Evolutionary conservation across 2,113 vertebrate genomes (phyloP).

Genomic region (Apodemus speciosus): DNA sequence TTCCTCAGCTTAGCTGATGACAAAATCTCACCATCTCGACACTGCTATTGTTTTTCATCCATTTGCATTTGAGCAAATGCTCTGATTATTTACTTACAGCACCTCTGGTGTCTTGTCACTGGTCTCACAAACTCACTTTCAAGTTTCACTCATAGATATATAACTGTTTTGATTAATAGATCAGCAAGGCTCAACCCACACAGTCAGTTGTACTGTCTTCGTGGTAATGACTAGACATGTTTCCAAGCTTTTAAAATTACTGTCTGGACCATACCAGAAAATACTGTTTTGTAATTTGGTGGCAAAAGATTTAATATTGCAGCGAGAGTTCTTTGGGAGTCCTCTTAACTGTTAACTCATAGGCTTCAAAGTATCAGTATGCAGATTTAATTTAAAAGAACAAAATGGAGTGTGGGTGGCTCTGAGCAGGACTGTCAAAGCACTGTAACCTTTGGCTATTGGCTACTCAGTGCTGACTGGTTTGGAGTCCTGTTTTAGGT

Average conservation of each 20-base stretch:
- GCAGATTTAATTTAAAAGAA: slow-evolving; percentile 2
- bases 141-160: background rate
- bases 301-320: background rate
- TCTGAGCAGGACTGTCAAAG: background rate
- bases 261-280: background rate
- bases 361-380: slow-evolving; percentile 4
- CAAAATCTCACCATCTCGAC: slow-evolving; percentile 3
- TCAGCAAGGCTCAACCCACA: background rate
- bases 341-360: slow-evolving; percentile 6
- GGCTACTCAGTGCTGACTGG: background rate
- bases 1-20: background rate
- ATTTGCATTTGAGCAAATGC: slow-evolving; percentile 39
- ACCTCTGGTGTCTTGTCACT: background rate
- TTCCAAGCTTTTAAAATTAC: slow-evolving; percentile 5
- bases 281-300: slow-evolving; percentile 13
- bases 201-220: background rate
- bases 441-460: background rate
- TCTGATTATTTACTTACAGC: slow-evolving; percentile 21
- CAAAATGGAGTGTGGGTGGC: background rate
- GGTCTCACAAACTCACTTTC: slow-evolving; percentile 23
- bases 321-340: background rate
- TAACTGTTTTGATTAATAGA: background rate
- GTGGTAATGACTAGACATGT: background rate
- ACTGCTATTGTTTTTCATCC: background rate
- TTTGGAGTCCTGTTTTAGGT: background rate